Percentiles rank a stretch among this genome's conserved stretches.
phyloP scores from a whole-genome alignment of 1,140 invertebrate genomes.

The Papilio helenus region DNA sequence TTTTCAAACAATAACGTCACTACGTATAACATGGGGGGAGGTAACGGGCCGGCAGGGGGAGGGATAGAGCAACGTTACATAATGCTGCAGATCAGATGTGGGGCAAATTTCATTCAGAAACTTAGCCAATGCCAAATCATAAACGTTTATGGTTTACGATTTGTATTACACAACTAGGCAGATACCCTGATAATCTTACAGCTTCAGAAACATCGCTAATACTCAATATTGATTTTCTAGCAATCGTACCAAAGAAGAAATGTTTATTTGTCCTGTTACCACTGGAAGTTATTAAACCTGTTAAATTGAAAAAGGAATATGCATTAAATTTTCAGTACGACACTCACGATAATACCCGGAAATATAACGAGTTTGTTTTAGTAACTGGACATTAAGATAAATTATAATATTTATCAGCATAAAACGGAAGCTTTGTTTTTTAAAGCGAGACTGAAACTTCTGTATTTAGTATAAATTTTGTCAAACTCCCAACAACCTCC shows the following conservation, averaged over 20 bases:
- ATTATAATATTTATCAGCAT: background rate
- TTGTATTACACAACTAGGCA: too few species aligned
- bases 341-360: too few species aligned
- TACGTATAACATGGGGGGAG: background rate
- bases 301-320: background rate
- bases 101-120: slow-evolving; percentile 49
- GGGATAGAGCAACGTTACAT: slow-evolving; percentile 55
- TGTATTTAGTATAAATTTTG: background rate
- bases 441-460: background rate
- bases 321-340: background rate
- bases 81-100: slow-evolving; percentile 71
- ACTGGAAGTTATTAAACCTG: background rate
- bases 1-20: background rate
- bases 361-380: background rate
- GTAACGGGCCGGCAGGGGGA: background rate
- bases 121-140: background rate
- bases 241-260: background rate
- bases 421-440: background rate
- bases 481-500: background rate
- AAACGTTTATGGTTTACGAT: too few species aligned
- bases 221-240: background rate
- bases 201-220: too few species aligned
- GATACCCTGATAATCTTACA: background rate
- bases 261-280: background rate
- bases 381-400: background rate